These are phyloP conservation scores for Bombycilla garrulus DNA, from an alignment of 2,113 vertebrate genomes.

Conservation along the genomic window DNA sequence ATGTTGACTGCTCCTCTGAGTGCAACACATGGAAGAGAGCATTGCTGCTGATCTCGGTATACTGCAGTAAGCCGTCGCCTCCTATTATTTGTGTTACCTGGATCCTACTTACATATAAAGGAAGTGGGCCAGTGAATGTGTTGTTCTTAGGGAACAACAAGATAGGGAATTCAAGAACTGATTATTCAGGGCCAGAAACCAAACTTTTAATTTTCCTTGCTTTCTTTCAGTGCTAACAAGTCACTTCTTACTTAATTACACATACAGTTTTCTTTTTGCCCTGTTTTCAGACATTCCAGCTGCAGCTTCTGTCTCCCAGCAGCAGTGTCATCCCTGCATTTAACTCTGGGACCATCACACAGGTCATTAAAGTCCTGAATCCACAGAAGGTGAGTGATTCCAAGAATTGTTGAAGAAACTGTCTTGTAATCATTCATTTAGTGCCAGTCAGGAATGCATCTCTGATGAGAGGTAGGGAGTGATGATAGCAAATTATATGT, in stretches of 20 bases:
- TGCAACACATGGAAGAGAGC: neutral
- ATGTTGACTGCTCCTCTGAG: neutral
- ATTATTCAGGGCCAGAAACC: neutral
- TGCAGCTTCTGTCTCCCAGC: slow-evolving; percentile 98
- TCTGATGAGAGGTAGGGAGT: neutral
- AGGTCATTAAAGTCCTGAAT: slow-evolving; percentile 99
- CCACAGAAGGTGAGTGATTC: slow-evolving; percentile 90
- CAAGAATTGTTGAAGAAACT: neutral
- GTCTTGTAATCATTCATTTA: neutral
- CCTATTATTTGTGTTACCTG: neutral
- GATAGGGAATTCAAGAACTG: neutral
- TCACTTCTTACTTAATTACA: neutral
- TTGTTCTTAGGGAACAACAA: neutral
- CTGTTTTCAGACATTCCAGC: slow-evolving; percentile 91
- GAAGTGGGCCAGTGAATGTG: neutral
- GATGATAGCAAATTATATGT: neutral
- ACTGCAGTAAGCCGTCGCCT: neutral
- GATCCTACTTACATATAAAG: neutral
- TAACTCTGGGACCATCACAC: slow-evolving; percentile 95
- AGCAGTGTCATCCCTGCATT: slow-evolving; percentile 95
- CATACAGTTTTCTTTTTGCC: neutral
- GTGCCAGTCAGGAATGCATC: neutral
- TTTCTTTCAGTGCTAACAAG: neutral
- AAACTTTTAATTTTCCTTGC: neutral
- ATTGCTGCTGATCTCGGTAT: neutral